Evolutionary conservation across 2,888 invertebrate genomes (phyloP).

Genomic region (Rhogogaster chlorosoma): DNA sequence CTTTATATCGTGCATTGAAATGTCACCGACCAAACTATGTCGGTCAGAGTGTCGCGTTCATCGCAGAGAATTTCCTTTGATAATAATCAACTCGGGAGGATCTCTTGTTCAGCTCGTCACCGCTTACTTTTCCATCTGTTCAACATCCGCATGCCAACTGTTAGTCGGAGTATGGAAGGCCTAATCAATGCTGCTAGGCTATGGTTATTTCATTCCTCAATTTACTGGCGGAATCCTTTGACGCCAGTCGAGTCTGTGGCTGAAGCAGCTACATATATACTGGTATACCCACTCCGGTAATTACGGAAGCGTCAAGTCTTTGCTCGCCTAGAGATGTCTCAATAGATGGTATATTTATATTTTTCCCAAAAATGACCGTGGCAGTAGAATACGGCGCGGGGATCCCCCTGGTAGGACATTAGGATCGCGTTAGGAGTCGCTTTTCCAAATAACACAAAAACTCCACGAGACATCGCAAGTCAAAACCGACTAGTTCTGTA

Average conservation of each 20-base stretch:
- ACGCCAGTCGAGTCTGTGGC: neutral
- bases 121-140: constrained; percentile 39
- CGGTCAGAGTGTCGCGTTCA: constrained; percentile 43
- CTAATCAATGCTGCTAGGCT: neutral
- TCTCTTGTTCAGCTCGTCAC: neutral
- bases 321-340: neutral
- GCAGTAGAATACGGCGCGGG: neutral
- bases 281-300: neutral
- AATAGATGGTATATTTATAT: constrained; percentile 26
- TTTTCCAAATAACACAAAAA: constrained; percentile 47
- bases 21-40: constrained; percentile 67
- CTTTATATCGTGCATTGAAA: constrained; percentile 64
- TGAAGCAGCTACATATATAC: neutral
- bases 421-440: constrained; percentile 49
- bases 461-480: constrained; percentile 48
- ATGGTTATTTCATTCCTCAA: neutral
- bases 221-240: constrained; percentile 28
- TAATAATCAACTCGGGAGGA: constrained; percentile 38
- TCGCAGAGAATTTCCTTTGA: constrained; percentile 26
- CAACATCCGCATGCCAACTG: constrained; percentile 43
- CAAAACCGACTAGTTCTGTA: constrained; percentile 35
- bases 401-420: constrained; percentile 30
- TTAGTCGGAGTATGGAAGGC: neutral
- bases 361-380: neutral
- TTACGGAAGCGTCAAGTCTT: constrained; percentile 23